Evolutionary conservation across 2,888 invertebrate species (phyloP), one percentile per base, ranked within the genome.

Genomic region (Drosophila kuntzei): DNA sequence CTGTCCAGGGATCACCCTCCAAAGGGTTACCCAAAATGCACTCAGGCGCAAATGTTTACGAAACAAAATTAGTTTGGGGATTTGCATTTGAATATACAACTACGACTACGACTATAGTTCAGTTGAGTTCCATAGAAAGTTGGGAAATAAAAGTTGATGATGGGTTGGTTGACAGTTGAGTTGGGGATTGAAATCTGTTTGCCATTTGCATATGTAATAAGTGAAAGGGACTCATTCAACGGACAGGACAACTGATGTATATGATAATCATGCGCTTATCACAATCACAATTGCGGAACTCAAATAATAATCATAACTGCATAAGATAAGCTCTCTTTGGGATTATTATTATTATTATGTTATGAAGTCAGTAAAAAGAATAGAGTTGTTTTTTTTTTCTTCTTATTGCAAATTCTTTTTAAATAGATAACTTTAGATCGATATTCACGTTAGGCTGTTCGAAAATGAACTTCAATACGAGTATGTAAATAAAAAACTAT

Each of bases 11-110:
- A 43, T 20, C 51, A 50, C 53, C 61, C 68, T 44, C 18, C 47
- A 27, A 74, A 83, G 80, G 84, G 71, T 80, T 80, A 46, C 68
- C 65, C 47, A 71, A 69, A 69, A 62, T 81, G 85, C 83, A 89
- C 44, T 77, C 79, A 73, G 76, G 80, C 87, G 89, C 82, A 79
- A 89, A 89, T 89, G 79, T 83, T 83, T 80, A 66, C 58, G 71
- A 88, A 85, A 88, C 77, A 82, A 89, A 90, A 89, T 90, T 89
- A 87, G 89, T 80, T 89, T 79, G 61, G 90, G 90, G 79, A 89
- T 85, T 89, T 89, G 76, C 85, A 78, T 83, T 85, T 82, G 79
- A 85, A 87, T 87, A 73, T 84, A 58, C 41, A 44, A 41, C 20
- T 59, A 39, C 50, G 9, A 53, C 39, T 55, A 7, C 16, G 37